Evolutionary conservation across 2,888 invertebrate genomes (phyloP), one percentile per base, ranked within the genome.

Genomic region (Phoenoteleia sp.): DNA sequence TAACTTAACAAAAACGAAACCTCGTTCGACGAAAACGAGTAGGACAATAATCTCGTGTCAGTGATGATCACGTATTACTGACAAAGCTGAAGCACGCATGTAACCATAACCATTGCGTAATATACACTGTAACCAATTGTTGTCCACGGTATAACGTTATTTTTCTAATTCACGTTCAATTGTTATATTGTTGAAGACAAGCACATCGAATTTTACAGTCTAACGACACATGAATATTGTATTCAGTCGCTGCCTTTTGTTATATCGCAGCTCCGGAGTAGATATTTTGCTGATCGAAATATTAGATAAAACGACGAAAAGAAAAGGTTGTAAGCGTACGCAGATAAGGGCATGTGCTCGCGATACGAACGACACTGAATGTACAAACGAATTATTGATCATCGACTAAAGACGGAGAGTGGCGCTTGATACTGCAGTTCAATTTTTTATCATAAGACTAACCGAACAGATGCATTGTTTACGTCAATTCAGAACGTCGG

Each of bases 151-250:
- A 93, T 92, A 92, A 93, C 91, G 93, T 93, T 93, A 93, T 93
- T 93, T 93, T 93, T 93, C 92, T 93, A 93, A 93, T 93, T 93
- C 92, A 92, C 92, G 92, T 93, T 93, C 90, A 91, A 93, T 92
- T 93, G 93, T 93, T 93, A 93, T 93, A 93, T 93, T 93, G 93
- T 93, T 93, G 92, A 93, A 91, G 89, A 92, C 90, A 90, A 91
- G 90, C 90, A 92, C 92, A 92, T 92, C 92, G 92, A 92, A 92
- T 92, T 91, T 91, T 90, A 89, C 86, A 88, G 87, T 88, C 85
- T 77, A 88, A 83, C 79, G 86, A 82, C 82, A 42, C 64, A 71
- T 56, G 75, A 76, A 77, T 71, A 83, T 77, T 79, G 81, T 85
- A 85, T 81, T 84, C 85, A 79, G 79, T 87, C 83, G 86, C 84